Base-by-base conservation (phyloP, 2,113 vertebrate genomes). In the Pungitius pungitius region DNA sequence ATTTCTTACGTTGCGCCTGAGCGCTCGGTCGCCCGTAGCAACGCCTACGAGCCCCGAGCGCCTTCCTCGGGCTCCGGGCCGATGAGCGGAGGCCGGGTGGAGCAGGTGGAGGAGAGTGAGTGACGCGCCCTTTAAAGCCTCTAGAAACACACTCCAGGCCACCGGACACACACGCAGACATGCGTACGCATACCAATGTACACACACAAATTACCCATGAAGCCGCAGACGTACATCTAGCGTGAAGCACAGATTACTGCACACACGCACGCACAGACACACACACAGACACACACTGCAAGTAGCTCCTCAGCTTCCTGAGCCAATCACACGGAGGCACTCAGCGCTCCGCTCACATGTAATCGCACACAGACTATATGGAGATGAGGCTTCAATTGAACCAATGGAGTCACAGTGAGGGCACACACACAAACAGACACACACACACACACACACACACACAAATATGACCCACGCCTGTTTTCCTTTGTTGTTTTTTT, bases 351-450 rank as follows among this genome's bases (percentile, higher is more conserved):
- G 87, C 85, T 88, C 84, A 81, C 37, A 80, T 85, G 89, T 90
- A 90, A 92, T 92, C 90, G 87, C 87, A 88, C 82, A 87, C 90
- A 89, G 88, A 90, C 87, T 87, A 85, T 86, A 92, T 89, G 89
- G 85, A 91, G 89, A 92, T 92, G 89, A 92, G 86, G 80, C 85
- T 83, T 87, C 85, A 87, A 88, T 85, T 89, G 84, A 85, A 83
- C 87, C 83, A 87, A 85, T 88, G 85, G 85, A 84, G 81, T 80
- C 69, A 69, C 61, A 80, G 61, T 56, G 73, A 80, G 77, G 69
- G 78, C 77, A 67, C 65, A 82, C 76, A 85, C 75, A 88, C 64
- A 75, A 12, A 45, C 0, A 52, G 66, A 72, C 61, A 49, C 30
- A 64, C 64, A 78, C 59, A 75, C 69, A 74, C 72, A 75, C 68